Base-by-base conservation (phyloP, 2,113 vertebrate genomes). In the Pelodiscus sinensis region DNA sequence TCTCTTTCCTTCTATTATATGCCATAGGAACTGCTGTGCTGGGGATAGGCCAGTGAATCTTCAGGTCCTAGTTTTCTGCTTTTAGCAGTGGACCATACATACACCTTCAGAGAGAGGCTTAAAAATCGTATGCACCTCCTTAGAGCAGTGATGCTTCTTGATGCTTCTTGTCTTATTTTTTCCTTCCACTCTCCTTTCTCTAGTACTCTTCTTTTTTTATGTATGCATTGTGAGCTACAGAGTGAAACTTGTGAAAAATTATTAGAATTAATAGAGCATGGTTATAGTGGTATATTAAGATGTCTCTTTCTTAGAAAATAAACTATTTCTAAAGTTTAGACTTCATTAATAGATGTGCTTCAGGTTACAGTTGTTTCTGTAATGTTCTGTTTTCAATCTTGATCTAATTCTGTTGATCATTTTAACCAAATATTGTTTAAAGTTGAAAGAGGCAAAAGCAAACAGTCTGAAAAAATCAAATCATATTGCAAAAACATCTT, bases 1-100 rank as follows among this genome's bases (percentile, higher is more conserved):
- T 3, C 12, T 57, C 10, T 89, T 96, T 84, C 56, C 80, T 79
- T 82, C 78, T 81, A 18, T 68, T 68, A 27, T 73, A 1, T 57
- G 27, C 1, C 2, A 25, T 50, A 38, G 15, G 15, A 15, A 3
- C 16, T 81, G 7, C 11, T 0, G 0, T 15, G 3, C 3, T 0
- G 1, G 78, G 90, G 80, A 87, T 27, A 81, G n/a, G 87, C 31
- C 38, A 94, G 0, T 81, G 35, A 9, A 57, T 90, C 71, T n/a
- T 54, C 35, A 85, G 85, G 27, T 81, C 35, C 35, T 31, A 79
- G 5, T 54, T 85, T 27, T 73, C 86, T 83, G 51, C 44, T 92
- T 85, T 71, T 56, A 25, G 1, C 81, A 14, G 15, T 88, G 14
- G 57, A 83, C 77, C 52, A 3, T 1, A 2, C 52, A 9, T 15